Conservation (phyloP, 2,888 invertebrate species). For the Drosophila putrida region DNA sequence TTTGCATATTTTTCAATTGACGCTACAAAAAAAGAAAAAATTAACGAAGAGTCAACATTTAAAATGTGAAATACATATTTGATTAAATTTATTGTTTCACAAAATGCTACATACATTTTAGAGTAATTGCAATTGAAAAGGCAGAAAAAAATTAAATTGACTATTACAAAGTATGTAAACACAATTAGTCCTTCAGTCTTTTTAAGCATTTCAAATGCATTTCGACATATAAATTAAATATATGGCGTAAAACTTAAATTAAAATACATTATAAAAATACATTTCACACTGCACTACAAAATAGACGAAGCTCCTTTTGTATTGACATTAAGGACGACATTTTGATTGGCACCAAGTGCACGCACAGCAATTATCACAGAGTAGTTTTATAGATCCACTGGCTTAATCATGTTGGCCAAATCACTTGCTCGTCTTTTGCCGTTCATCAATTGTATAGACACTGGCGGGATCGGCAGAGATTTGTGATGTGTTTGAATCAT, state of each 20-base stretch:
- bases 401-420: neutral
- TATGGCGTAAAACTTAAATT: constrained; percentile 34
- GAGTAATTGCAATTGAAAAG: constrained; percentile 23
- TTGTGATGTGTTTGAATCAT: constrained; percentile 31
- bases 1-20: neutral
- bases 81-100: constrained; percentile 32
- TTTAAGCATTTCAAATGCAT: constrained; percentile 43
- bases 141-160: constrained; percentile 30
- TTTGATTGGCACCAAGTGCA: constrained; percentile 31
- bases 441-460: constrained; percentile 81
- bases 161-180: constrained; percentile 26
- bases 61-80: constrained; percentile 5
- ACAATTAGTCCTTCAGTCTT: constrained; percentile 55
- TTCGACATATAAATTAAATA: constrained; percentile 35
- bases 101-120: constrained; percentile 22
- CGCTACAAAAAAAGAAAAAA: neutral
- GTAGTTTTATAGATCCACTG: constrained; percentile 23
- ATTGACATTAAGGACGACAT: constrained; percentile 27
- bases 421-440: constrained; percentile 70
- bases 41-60: neutral
- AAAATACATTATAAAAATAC: constrained; percentile 48
- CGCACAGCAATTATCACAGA: constrained; percentile 73
- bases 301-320: constrained; percentile 18
- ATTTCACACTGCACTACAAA: constrained; percentile 56
- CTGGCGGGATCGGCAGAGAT: constrained; percentile 45